phyloP scores from a whole-genome alignment of 92 coral and sea anemone genomes.

The Palythoa caribaeorum region DNA sequence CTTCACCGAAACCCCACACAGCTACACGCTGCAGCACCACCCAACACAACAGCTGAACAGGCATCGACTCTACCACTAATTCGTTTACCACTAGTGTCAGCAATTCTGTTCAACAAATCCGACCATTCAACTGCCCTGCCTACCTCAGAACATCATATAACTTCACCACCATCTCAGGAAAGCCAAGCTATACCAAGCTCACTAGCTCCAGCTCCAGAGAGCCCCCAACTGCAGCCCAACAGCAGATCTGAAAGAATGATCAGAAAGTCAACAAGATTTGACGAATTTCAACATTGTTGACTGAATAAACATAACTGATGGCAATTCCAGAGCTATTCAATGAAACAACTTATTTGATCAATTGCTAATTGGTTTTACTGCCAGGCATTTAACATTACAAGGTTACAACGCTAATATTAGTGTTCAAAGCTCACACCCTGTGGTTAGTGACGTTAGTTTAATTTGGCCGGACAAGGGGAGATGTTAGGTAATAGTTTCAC shows the following conservation, averaged over 20 bases:
- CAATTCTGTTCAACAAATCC: background rate
- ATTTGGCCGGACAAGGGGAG: background rate
- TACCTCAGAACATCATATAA: background rate
- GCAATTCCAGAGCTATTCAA: background rate
- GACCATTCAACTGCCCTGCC: too few relatives aligned
- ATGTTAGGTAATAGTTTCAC: too few relatives aligned
- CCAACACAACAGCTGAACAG: slow-evolving; percentile 9
- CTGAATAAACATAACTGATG: background rate
- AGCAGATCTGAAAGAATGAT: too few relatives aligned
- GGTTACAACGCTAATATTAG: too few relatives aligned
- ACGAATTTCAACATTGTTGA: background rate
- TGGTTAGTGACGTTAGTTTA: background rate
- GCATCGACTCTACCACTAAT: slow-evolving; percentile 29
- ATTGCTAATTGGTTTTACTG: too few relatives aligned
- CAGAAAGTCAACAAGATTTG: too few relatives aligned
- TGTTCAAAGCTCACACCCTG: background rate
- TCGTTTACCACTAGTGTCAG: slow-evolving; percentile 27
- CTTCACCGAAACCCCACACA: slow-evolving; percentile 31
- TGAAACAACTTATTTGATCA: background rate
- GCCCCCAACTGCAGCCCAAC: background rate
- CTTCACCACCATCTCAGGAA: slow-evolving; percentile 20
- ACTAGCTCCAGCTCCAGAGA: slow-evolving; percentile 8
- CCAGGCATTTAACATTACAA: too few relatives aligned
- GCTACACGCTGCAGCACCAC: slow-evolving; percentile 45
- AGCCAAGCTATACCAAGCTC: slow-evolving; percentile 2